These are phyloP conservation scores for Lamprotornis superbus DNA, from an alignment of 2,113 vertebrate genomes.

Conservation along the genomic window DNA sequence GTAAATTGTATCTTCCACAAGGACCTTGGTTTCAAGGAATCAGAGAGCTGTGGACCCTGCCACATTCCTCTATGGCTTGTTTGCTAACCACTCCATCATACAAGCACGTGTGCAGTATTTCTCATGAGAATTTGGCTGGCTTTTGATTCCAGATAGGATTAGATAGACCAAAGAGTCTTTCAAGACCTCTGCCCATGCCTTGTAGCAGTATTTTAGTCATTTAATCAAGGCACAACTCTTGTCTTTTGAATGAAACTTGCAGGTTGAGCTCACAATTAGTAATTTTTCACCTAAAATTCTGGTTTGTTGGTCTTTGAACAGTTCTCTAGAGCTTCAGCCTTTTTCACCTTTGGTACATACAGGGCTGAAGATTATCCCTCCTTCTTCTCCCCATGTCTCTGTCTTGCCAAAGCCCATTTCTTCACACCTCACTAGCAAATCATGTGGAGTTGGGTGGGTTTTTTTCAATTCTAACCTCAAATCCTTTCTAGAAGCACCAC, in stretches of 20 bases:
- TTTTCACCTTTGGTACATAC: not conserved
- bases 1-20: not conserved
- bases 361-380: not conserved
- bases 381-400: not conserved
- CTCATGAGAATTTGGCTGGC: not conserved
- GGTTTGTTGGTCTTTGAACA: not conserved
- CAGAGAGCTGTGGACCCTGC: not conserved
- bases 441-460: not conserved
- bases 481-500: not conserved
- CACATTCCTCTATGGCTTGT: not conserved
- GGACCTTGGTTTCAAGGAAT: not conserved
- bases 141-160: not conserved
- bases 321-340: not conserved
- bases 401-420: not conserved
- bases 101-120: not conserved
- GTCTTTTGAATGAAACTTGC: not conserved
- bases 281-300: not conserved
- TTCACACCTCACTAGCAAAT: not conserved
- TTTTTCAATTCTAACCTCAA: not conserved
- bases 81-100: not conserved
- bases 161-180: not conserved
- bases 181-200: not conserved
- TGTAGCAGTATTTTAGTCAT: not conserved
- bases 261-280: not conserved
- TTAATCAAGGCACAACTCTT: not conserved